Evolutionary conservation across 2,113 vertebrate genomes (phyloP).

Genomic region (Meleagris gallopavo): DNA sequence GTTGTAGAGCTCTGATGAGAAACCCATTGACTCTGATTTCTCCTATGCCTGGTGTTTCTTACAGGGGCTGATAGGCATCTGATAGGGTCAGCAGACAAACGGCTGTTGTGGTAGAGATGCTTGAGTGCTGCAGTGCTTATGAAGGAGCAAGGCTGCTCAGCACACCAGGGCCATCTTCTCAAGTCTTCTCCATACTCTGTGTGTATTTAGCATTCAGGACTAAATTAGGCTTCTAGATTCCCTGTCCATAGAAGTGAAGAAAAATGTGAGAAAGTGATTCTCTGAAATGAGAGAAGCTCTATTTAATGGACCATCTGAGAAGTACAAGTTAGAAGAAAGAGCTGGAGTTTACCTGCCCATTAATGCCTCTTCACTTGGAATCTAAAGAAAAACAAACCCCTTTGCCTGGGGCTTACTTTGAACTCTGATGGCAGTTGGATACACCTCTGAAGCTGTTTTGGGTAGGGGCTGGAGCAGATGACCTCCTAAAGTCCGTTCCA

Average conservation of each 20-base stretch:
- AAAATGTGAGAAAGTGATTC: neutral
- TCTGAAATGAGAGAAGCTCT: neutral
- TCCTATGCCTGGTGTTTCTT: neutral
- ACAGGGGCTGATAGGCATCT: neutral
- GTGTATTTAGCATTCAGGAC: neutral
- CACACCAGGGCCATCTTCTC: neutral
- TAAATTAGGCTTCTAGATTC: rapidly evolving
- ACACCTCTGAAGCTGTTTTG: rapidly evolving
- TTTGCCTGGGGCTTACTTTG: neutral
- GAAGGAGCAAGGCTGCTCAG: neutral
- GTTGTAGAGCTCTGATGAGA: neutral
- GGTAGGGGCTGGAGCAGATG: neutral
- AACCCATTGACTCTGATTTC: neutral
- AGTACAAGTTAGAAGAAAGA: neutral
- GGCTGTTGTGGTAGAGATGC: rapidly evolving
- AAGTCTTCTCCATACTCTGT: neutral
- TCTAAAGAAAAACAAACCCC: neutral
- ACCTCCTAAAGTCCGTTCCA: neutral
- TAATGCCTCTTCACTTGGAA: neutral
- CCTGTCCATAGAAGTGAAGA: too few relatives aligned
- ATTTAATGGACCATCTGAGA: neutral
- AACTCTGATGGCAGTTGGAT: neutral
- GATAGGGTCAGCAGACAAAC: neutral
- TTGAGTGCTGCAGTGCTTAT: neutral
- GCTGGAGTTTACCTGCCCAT: rapidly evolving